Conservation (phyloP, 2,797 vertebrate genomes). For the Prunella strophiata region DNA sequence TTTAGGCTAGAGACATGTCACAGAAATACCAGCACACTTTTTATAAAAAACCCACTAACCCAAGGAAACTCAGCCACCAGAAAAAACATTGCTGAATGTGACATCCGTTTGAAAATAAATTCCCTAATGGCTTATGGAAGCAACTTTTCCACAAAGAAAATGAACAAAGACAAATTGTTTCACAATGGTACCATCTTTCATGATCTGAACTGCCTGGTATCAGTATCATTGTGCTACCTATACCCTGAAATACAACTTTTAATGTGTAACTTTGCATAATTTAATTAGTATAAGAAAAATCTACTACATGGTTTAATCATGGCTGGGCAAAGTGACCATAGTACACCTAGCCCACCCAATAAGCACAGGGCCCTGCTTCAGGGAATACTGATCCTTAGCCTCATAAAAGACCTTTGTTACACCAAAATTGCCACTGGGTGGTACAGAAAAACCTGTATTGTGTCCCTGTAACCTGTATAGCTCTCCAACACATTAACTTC, state of each 20-base stretch:
- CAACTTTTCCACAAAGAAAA: background rate
- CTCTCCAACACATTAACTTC: background rate
- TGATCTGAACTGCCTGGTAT: background rate
- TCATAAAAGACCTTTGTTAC: background rate
- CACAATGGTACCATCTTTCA: background rate
- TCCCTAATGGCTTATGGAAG: background rate
- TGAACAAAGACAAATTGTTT: background rate
- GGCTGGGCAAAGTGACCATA: background rate
- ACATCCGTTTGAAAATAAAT: background rate
- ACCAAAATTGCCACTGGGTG: background rate
- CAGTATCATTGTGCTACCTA: background rate
- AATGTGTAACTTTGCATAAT: background rate
- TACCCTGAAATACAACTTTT: background rate
- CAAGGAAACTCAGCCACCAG: background rate
- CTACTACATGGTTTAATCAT: background rate
- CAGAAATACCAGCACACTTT: background rate
- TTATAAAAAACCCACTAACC: background rate
- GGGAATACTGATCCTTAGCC: background rate
- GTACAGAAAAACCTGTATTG: rapidly evolving
- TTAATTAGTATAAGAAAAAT: background rate
- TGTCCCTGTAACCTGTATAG: background rate
- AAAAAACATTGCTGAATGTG: background rate
- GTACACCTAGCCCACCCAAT: background rate
- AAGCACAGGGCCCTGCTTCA: background rate
- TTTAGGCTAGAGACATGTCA: constrained; percentile 5